Base-by-base conservation (phyloP, 1,140 invertebrate species). In the Liolophura sinensis region DNA sequence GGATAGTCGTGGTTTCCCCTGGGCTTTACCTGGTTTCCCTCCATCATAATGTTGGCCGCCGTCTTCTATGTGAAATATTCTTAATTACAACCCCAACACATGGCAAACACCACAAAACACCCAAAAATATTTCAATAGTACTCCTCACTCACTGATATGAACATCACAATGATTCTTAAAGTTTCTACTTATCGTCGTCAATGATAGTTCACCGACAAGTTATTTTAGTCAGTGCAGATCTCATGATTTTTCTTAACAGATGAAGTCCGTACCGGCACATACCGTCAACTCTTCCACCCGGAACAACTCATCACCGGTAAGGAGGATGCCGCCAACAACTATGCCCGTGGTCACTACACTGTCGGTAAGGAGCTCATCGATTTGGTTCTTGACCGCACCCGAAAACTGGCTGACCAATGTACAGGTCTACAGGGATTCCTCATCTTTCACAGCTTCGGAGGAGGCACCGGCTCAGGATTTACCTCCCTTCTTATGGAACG, bases 401-500 rank as follows among this genome's bases (percentile, higher is more conserved):
- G 31, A 40, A 40, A 40, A 40, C 68, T 81, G 70, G 79, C 66
- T 79, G 55, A 78, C 31, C 59, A 74, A 25, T 74, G 73, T 54
- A 70, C 73, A 25, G 71, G 66, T 46, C 66, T 73, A 12, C 72
- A 73, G 49, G 70, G 72, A 48, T 73, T 73, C 62, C 49, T 73
- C 11, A 52, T 73, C 57, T 69, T 69, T 62, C 67, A 69, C 46
- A 47, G 27, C 48, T 64, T 64, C 71, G 79, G 78, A 52, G 93
- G 93, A 54, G 92, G 92, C 55, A 94, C 93, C 66, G 93, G 93
- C 14, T 60, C 82, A 47, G 82, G 93, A 6, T 94, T 94, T 83
- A 92, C 92, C 7, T 93, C 92, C 0, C 84, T 94, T 57, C 86
- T 94, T 51, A 94, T 94, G 93, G 92, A 94, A 85, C 86, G 92